These are phyloP conservation scores for Saxidomus purpurata DNA, from an alignment of 1,140 invertebrate genomes.

Conservation along the genomic window DNA sequence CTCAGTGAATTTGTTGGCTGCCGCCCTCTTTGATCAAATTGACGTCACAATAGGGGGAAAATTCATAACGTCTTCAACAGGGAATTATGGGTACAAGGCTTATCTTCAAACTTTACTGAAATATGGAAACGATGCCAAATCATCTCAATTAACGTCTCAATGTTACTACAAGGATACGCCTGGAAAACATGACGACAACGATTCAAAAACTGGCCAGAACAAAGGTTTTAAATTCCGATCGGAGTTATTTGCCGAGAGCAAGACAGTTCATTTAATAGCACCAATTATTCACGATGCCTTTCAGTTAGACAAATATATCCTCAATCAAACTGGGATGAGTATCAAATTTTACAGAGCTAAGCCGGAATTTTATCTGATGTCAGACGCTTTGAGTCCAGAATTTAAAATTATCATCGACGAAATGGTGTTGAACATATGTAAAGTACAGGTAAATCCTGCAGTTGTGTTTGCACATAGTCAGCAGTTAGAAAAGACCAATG, in stretches of 20 bases:
- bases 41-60: conserved; percentile 21
- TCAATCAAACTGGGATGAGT: not conserved
- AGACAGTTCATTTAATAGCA: not conserved
- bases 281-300: not conserved
- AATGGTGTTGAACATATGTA: not conserved
- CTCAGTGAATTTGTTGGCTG: conserved; percentile 7
- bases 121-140: not conserved
- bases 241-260: not conserved
- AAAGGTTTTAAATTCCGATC: not conserved
- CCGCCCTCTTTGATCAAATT: conserved; percentile 12
- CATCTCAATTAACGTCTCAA: no score
- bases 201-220: not conserved
- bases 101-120: not conserved
- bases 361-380: not conserved
- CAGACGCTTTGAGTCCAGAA: not conserved
- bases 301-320: conserved; percentile 14
- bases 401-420: not conserved
- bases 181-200: not conserved
- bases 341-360: not conserved
- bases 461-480: not conserved
- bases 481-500: not conserved
- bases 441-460: not conserved
- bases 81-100: not conserved
- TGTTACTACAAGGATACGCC: conserved; percentile 3
- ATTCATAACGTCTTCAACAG: conserved; percentile 10